Evolutionary conservation across 2,888 invertebrate species (phyloP).

Genomic region (Cerceris ruficornis): DNA sequence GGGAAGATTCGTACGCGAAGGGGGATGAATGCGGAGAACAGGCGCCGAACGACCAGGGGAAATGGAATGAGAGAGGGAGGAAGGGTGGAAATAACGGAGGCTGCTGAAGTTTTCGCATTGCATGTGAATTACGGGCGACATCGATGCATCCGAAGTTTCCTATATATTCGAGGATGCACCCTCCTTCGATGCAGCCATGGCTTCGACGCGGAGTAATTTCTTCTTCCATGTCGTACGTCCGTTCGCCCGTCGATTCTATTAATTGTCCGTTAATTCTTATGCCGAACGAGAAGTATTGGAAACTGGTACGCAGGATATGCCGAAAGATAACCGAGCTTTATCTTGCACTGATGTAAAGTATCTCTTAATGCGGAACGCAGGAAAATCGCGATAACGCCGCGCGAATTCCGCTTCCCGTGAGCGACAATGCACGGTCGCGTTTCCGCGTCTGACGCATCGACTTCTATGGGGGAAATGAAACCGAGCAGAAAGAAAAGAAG

Average conservation of each 20-base stretch:
- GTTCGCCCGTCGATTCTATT: neutral
- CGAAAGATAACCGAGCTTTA: too few species aligned
- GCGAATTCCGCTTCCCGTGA: too few species aligned
- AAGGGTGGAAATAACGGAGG: constrained; percentile 43
- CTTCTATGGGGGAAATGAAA: too few species aligned
- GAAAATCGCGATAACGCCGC: too few species aligned
- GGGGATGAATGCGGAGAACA: constrained; percentile 28
- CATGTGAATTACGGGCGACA: constrained; percentile 57
- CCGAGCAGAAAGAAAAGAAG: too few species aligned
- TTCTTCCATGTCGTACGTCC: neutral
- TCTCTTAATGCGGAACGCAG: too few species aligned
- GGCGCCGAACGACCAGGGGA: constrained; percentile 22
- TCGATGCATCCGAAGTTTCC: constrained; percentile 55
- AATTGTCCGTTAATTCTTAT: too few species aligned
- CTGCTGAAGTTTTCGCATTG: constrained; percentile 56
- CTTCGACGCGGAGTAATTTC: neutral
- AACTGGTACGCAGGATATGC: too few species aligned
- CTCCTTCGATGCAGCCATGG: constrained; percentile 20
- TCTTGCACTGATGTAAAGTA: too few species aligned
- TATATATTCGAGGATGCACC: constrained; percentile 39
- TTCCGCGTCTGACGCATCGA: too few species aligned
- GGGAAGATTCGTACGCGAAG: constrained; percentile 22
- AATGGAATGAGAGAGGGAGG: constrained; percentile 15
- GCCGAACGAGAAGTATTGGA: too few species aligned
- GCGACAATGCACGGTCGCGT: too few species aligned